A percentile compares a stretch with the other conserved stretches of the same genome.
Evolutionary conservation across 2,797 vertebrate genomes (phyloP).

Genomic region (Cryptoblepharus egeriae): DNA sequence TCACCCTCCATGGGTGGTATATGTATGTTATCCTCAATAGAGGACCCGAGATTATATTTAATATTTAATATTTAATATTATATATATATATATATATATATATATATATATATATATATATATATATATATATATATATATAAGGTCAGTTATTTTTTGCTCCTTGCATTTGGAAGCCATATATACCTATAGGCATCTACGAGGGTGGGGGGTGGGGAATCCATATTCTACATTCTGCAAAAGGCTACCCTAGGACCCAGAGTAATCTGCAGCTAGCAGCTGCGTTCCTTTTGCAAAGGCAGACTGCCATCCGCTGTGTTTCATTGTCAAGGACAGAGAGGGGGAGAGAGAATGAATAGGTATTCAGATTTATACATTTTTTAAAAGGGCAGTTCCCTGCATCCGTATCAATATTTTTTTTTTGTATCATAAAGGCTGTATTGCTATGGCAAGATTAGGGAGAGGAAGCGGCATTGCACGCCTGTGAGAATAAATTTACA

Average conservation of each 20-base stretch:
- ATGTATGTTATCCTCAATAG: too few species aligned
- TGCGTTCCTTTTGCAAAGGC: constrained; percentile 1
- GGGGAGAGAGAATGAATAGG: background rate
- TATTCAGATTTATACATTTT: background rate
- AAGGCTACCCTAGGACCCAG: constrained; percentile 13
- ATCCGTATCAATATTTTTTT: background rate
- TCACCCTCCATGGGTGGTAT: too few species aligned
- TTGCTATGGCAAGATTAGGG: background rate
- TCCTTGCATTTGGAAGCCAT: background rate
- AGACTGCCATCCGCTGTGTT: constrained; percentile 5
- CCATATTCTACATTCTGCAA: background rate
- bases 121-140: too few species aligned
- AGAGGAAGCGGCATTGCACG: background rate
- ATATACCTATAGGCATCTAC: background rate
- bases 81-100: too few species aligned
- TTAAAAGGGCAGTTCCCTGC: background rate
- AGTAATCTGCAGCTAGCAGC: constrained; percentile 1
- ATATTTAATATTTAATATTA: too few species aligned
- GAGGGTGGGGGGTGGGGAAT: background rate
- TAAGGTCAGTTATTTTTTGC: background rate
- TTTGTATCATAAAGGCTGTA: background rate
- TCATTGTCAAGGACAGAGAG: constrained; percentile 32
- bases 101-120: too few species aligned
- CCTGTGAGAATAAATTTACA: background rate
- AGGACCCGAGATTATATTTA: too few species aligned